These are phyloP conservation scores for Sebastes taczanowskii DNA, from an alignment of 2,797 vertebrate species.

Conservation along the genomic window DNA sequence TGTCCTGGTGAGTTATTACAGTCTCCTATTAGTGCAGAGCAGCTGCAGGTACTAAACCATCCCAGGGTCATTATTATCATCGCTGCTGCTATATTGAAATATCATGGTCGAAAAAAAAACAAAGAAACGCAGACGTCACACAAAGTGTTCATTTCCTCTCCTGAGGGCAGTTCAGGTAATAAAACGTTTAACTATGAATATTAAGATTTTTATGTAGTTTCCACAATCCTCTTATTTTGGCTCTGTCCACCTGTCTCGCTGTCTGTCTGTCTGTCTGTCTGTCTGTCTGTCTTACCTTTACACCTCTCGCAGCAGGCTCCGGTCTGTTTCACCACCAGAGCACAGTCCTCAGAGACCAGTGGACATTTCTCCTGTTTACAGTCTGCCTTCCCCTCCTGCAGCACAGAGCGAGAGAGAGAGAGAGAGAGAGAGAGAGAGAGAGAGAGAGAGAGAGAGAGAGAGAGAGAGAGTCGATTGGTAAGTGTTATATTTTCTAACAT, in stretches of 20 bases:
- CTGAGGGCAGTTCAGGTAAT: background rate
- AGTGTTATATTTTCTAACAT: background rate
- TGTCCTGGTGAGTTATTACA: constrained; percentile 11
- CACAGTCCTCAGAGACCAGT: constrained; percentile 89
- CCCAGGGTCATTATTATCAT: background rate
- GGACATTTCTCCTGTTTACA: constrained; percentile 97
- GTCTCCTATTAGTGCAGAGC: background rate
- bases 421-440: background rate
- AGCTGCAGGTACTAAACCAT: constrained; percentile 38
- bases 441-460: background rate
- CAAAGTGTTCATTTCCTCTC: background rate
- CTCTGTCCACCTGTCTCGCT: too few species aligned
- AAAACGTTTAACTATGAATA: background rate
- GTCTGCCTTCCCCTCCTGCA: constrained; percentile 93
- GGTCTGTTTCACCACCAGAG: constrained; percentile 94
- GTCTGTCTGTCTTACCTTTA: constrained; percentile 87
- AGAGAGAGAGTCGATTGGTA: background rate
- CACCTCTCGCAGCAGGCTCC: constrained; percentile 96
- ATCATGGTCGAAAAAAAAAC: background rate
- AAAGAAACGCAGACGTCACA: fast-evolving
- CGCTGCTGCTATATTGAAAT: background rate
- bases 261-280: background rate
- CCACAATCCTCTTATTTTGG: background rate
- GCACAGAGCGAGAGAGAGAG: background rate
- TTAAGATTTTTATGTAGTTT: background rate